phyloP scores from a whole-genome alignment of 2,113 vertebrate genomes.

The Cyanoliseus patagonus region DNA sequence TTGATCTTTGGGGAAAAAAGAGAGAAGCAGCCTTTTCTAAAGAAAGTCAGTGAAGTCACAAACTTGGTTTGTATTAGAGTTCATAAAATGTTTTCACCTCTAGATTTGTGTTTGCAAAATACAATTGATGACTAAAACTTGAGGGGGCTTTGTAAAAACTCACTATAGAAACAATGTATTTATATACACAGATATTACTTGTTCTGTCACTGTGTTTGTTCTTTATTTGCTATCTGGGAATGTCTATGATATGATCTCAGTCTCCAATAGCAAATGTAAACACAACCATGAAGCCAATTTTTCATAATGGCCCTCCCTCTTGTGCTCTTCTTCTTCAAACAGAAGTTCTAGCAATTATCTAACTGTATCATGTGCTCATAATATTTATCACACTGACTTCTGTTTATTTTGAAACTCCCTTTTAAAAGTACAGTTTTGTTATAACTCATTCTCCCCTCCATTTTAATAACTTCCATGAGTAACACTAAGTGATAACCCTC shows the following conservation, averaged over 20 bases:
- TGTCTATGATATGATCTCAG: background rate
- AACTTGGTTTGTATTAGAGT: background rate
- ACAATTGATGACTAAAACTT: slow-evolving; percentile 21
- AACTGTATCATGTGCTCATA: background rate
- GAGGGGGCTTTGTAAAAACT: background rate
- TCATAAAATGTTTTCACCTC: background rate
- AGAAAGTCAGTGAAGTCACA: slow-evolving; percentile 8
- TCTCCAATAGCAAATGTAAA: slow-evolving; percentile 40
- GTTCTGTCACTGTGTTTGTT: background rate
- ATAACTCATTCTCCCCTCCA: background rate
- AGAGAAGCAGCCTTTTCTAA: background rate
- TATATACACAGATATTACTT: background rate
- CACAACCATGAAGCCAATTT: slow-evolving; percentile 2
- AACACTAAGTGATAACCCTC: background rate
- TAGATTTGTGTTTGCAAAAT: slow-evolving; percentile 16
- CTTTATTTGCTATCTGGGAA: slow-evolving; percentile 15
- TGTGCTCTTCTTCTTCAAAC: background rate
- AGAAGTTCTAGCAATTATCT: background rate
- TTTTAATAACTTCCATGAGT: background rate
- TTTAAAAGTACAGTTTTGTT: background rate
- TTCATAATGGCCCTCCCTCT: background rate
- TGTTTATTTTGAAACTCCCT: background rate
- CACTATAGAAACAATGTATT: background rate
- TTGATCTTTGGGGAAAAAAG: slow-evolving; percentile 14
- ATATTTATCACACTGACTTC: background rate